A percentile compares a stretch with the other conserved stretches of the same genome.
phyloP scores from a whole-genome alignment of 2,888 invertebrate genomes.

The Petrophora chlorosata region DNA sequence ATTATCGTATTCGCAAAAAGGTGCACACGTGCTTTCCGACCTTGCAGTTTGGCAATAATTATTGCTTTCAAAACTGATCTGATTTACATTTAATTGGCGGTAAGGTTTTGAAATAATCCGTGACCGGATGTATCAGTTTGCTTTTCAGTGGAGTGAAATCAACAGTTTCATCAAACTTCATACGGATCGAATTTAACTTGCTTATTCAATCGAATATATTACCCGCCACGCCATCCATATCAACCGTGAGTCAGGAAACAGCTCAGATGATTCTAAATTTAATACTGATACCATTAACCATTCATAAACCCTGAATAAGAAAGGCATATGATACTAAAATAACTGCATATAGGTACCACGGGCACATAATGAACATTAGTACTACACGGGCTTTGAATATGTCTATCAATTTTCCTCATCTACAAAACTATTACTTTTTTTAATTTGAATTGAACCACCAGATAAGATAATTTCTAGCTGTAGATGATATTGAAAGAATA shows the following conservation, averaged over 20 bases:
- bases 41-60: constrained; percentile 19
- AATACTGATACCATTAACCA: constrained; percentile 6
- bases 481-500: too few species aligned
- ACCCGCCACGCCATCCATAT: not conserved
- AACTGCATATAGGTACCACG: too few species aligned
- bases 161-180: too few species aligned
- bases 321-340: not conserved
- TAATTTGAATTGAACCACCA: too few species aligned
- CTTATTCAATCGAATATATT: not conserved
- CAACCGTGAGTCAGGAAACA: constrained; percentile 1
- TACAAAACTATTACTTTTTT: too few species aligned
- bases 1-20: constrained; percentile 7
- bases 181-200: not conserved
- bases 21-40: constrained; percentile 12
- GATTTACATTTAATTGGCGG: constrained; percentile 11
- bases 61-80: constrained; percentile 10
- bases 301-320: not conserved
- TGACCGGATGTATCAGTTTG: constrained; percentile 8
- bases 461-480: too few species aligned
- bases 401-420: too few species aligned
- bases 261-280: constrained; percentile 7
- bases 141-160: too few species aligned
- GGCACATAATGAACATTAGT: too few species aligned
- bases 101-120: constrained; percentile 8
- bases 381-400: too few species aligned